A percentile compares a stretch with the other conserved stretches of the same genome.
Conservation (phyloP, 2,113 vertebrate genomes). For the Oryzias javanicus region DNA sequence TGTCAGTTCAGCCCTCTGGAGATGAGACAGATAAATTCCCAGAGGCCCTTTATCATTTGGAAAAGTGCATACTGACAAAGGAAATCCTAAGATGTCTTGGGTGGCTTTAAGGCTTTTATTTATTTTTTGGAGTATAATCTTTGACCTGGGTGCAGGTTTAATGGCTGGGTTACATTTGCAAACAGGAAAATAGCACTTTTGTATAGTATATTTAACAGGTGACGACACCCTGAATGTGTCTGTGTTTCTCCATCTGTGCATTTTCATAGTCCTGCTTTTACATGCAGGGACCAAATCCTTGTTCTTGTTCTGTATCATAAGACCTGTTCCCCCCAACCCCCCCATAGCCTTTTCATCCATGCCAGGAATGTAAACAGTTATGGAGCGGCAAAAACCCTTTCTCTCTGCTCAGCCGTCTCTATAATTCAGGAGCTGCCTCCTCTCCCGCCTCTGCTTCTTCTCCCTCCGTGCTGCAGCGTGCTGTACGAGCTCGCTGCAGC, state of each 20-base stretch:
- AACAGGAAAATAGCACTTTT: constrained; percentile 11
- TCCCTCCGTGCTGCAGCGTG: constrained; percentile 31
- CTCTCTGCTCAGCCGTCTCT: constrained; percentile 38
- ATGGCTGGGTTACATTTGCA: constrained; percentile 7
- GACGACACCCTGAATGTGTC: neutral
- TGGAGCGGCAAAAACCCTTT: constrained; percentile 46
- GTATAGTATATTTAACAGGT: constrained; percentile 17
- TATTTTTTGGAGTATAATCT: neutral
- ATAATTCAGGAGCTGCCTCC: constrained; percentile 25
- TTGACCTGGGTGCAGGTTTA: constrained; percentile 14
- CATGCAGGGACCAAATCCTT: constrained; percentile 36
- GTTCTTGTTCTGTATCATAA: constrained; percentile 39
- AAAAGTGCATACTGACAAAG: constrained; percentile 41
- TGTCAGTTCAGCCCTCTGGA: constrained; percentile 49
- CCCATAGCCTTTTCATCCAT: constrained; percentile 48
- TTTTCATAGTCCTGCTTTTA: constrained; percentile 36
- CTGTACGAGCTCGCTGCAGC: constrained; percentile 27
- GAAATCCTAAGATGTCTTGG: constrained; percentile 18
- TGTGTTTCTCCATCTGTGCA: neutral
- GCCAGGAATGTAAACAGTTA: constrained; percentile 70
- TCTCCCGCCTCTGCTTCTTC: constrained; percentile 4
- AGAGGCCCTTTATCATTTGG: constrained; percentile 49
- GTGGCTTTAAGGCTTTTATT: constrained; percentile 21
- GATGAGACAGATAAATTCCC: constrained; percentile 47
- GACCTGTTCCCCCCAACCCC: constrained; percentile 32